A percentile compares a stretch with the other conserved stretches of the same genome.
phyloP scores from a whole-genome alignment of 1,140 invertebrate species.

The Drosophila sproati region DNA sequence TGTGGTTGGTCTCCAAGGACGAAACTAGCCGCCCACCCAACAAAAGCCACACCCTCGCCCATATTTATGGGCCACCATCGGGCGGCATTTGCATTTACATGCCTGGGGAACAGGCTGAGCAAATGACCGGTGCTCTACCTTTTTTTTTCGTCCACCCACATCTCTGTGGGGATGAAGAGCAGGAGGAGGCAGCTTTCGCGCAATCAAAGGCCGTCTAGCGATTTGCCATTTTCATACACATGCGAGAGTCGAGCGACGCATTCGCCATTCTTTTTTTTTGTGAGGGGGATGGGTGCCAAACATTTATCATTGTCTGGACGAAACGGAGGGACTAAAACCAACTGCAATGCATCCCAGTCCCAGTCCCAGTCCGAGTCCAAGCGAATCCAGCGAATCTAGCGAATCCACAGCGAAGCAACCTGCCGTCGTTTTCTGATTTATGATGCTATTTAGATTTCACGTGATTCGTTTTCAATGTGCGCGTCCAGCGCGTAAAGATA shows the following conservation, averaged over 20 bases:
- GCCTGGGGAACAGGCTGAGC: conserved; percentile 60
- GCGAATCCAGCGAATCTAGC: conserved; percentile 56
- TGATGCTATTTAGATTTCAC: conserved; percentile 83
- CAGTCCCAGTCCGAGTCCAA: conserved; percentile 41
- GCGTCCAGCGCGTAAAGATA: conserved; percentile 70
- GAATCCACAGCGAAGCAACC: conserved; percentile 67
- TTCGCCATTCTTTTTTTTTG: conserved; percentile 54
- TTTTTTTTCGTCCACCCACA: conserved; percentile 1
- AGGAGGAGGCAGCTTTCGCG: conserved; percentile 31
- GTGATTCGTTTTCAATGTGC: conserved; percentile 80
- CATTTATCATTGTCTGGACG: conserved; percentile 78
- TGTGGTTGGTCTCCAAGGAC: conserved; percentile 65
- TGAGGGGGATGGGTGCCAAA: conserved; percentile 12
- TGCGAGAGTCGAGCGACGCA: conserved; percentile 69
- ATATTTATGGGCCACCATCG: conserved; percentile 67
- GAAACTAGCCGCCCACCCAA: conserved; percentile 54
- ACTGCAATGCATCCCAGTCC: conserved; percentile 55
- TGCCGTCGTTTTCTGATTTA: conserved; percentile 82
- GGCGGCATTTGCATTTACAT: conserved; percentile 69
- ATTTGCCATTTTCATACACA: conserved; percentile 81
- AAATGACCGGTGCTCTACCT: conserved; percentile 66
- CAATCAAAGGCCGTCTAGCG: conserved; percentile 81
- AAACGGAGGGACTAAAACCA: conserved; percentile 51
- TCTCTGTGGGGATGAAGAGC: too few species aligned
- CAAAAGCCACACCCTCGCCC: conserved; percentile 59